Evolutionary conservation across 2,888 invertebrate species (phyloP), one percentile per base, ranked within the genome.

Genomic region (Hirudinaria manillensis): DNA sequence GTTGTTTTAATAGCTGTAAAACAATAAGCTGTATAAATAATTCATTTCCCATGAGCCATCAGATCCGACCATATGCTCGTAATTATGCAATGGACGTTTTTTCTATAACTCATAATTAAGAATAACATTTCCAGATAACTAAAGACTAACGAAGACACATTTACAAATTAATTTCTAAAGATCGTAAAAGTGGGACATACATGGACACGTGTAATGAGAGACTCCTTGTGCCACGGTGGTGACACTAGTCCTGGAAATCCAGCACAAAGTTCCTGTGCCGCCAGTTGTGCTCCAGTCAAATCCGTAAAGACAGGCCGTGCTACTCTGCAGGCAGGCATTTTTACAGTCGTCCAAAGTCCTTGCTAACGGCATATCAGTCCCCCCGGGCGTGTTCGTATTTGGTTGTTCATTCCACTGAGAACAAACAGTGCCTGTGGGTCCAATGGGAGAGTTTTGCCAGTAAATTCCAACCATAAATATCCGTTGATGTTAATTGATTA

Each of bases 271-370:
- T 32, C 53, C 53, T n/a, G 51, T 2, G 2, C 3, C 6, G 0
- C 56, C 72, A 29, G 45, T 24, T 27, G 24, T 27, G 6, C 53
- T 29, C 72, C 72, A 72, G 24, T 72, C 72, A 27, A 72, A 72
- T 13, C 72, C 72, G 27, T 53, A 55, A 27, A 27, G 4, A 53
- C 72, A 72, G 16, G 24, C 34, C 3, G 19, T 72, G 24, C 16
- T 29, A 72, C 16, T 34, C n/a, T 53, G 16, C 27, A 53, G 7
- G n/a, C 72, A 72, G 2, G 29, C 72, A 21, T 1, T 32, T 32
- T 34, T 72, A 32, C 72, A 72, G 10, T n/a, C 55, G 1, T 29
- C 34, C 53, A 72, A 27, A 16, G 72, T 53, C 29, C 24, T 61
- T n/a, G 45, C 53, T 2, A 32, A 7, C 10, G 45, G 45, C 34